Conservation (phyloP, 1,140 invertebrate species). For the Wasmannia auropunctata region DNA sequence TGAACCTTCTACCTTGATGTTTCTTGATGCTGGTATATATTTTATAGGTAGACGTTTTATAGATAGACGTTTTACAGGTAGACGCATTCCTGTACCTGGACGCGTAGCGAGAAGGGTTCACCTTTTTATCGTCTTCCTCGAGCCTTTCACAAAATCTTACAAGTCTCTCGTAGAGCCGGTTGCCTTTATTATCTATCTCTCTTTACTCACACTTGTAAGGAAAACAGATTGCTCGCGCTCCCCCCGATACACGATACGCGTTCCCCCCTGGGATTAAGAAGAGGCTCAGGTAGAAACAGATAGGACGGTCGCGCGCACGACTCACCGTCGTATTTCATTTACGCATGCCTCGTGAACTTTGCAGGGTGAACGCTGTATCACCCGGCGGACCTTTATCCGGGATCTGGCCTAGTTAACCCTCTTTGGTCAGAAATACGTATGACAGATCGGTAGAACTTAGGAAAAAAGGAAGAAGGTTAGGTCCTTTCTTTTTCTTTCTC, state of each 20-base stretch:
- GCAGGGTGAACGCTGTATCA: slow-evolving; percentile 16
- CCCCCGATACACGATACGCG: not conserved
- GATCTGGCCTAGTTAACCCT: slow-evolving; percentile 42
- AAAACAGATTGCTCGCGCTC: slow-evolving; percentile 29
- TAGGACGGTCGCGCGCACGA: not conserved
- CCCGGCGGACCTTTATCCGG: slow-evolving; percentile 27
- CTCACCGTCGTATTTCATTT: slow-evolving; percentile 44
- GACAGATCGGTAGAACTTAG: not conserved
- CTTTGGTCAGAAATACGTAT: not conserved
- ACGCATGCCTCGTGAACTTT: slow-evolving; percentile 20
- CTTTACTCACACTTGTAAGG: not conserved
- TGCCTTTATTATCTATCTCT: slow-evolving; percentile 32
- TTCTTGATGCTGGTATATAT: not conserved
- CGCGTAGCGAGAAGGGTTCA: slow-evolving; percentile 55
- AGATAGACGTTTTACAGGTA: slow-evolving; percentile 45
- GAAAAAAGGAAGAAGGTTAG: not conserved
- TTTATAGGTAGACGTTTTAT: slow-evolving; percentile 52
- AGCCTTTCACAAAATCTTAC: slow-evolving; percentile 1
- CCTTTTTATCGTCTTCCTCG: not conserved
- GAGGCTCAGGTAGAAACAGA: slow-evolving; percentile 24
- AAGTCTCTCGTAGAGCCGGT: not conserved
- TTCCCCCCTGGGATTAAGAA: not conserved
- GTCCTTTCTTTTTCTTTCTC: not conserved
- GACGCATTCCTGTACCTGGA: slow-evolving; percentile 49
- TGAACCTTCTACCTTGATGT: not conserved